These are phyloP conservation scores for Axea sp. DNA, from an alignment of 2,888 invertebrate species.

Conservation along the genomic window DNA sequence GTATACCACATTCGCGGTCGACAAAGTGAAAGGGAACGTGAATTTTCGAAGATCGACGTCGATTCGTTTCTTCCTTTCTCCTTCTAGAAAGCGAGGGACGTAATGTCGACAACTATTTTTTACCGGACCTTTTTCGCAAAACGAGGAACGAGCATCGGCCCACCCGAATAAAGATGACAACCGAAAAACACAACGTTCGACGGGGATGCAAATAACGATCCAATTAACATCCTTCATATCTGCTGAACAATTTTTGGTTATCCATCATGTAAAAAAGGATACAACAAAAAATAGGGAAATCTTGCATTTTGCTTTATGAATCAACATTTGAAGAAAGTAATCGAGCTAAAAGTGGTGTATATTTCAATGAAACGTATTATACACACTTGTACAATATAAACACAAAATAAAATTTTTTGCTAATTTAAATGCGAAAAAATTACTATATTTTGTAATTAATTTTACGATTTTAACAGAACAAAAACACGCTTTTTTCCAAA, in stretches of 20 bases:
- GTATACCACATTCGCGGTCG: slow-evolving; percentile 63
- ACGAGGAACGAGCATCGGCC: slow-evolving; percentile 33
- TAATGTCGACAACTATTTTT: slow-evolving; percentile 29
- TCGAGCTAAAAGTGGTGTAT: too few relatives aligned
- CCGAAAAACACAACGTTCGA: slow-evolving; percentile 6
- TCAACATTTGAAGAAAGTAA: too few relatives aligned
- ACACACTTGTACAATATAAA: too few relatives aligned
- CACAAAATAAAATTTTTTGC: too few relatives aligned
- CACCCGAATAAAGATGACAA: slow-evolving; percentile 38
- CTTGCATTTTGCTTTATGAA: too few relatives aligned
- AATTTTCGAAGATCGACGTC: slow-evolving; percentile 70
- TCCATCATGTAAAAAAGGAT: too few relatives aligned
- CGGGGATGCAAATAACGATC: slow-evolving; percentile 44
- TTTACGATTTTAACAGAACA: too few relatives aligned
- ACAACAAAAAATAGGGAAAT: too few relatives aligned
- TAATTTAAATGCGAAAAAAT: too few relatives aligned
- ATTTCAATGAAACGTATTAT: too few relatives aligned
- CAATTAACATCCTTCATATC: slow-evolving; percentile 39
- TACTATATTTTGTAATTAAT: too few relatives aligned
- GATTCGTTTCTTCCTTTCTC: slow-evolving; percentile 65
- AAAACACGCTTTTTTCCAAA: too few relatives aligned
- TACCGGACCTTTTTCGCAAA: slow-evolving; percentile 46
- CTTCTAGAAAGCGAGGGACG: slow-evolving; percentile 64
- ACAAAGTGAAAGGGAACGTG: slow-evolving; percentile 73
- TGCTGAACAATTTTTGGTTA: slow-evolving; percentile 1